These are phyloP conservation scores for Ramphastos sulfuratus DNA, from an alignment of 2,113 vertebrate species.

Conservation along the genomic window DNA sequence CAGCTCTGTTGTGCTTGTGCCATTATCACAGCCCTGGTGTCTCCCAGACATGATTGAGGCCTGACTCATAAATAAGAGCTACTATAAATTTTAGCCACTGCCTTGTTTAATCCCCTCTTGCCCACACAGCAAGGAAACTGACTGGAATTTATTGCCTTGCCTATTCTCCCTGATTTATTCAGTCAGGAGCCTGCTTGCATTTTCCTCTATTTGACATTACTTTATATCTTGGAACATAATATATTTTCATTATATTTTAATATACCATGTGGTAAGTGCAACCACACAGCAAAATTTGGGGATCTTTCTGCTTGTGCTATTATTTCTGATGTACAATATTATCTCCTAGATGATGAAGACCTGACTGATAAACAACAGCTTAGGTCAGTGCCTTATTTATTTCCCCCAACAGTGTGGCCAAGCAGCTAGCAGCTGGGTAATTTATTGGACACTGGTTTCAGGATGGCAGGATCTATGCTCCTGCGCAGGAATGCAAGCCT, in stretches of 20 bases:
- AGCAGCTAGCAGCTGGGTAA: background rate
- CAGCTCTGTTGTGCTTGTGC: slow-evolving; percentile 53
- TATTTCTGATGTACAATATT: slow-evolving; percentile 36
- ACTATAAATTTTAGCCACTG: slow-evolving; percentile 73
- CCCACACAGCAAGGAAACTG: slow-evolving; percentile 70
- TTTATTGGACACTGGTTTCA: slow-evolving; percentile 56
- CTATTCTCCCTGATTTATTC: slow-evolving; percentile 72
- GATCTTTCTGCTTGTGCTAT: slow-evolving; percentile 10
- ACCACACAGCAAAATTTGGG: slow-evolving; percentile 24
- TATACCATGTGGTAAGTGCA: slow-evolving; percentile 38
- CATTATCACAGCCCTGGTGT: slow-evolving; percentile 66
- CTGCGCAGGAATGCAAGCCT: background rate
- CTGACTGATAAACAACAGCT: slow-evolving; percentile 51
- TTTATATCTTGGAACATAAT: slow-evolving; percentile 60
- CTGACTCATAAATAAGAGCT: slow-evolving; percentile 73
- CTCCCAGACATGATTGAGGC: slow-evolving; percentile 73
- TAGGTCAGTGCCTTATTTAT: slow-evolving; percentile 49
- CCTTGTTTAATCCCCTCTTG: slow-evolving; percentile 73
- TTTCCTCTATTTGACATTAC: slow-evolving; percentile 69
- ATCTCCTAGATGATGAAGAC: slow-evolving; percentile 30
- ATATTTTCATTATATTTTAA: slow-evolving; percentile 71
- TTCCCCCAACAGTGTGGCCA: background rate
- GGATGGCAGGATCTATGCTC: slow-evolving; percentile 6
- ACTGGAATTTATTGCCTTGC: slow-evolving; percentile 70
- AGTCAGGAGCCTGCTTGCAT: slow-evolving; percentile 68